Conservation (phyloP, 2,797 vertebrate genomes). For the Notolepis coatsorum region DNA sequence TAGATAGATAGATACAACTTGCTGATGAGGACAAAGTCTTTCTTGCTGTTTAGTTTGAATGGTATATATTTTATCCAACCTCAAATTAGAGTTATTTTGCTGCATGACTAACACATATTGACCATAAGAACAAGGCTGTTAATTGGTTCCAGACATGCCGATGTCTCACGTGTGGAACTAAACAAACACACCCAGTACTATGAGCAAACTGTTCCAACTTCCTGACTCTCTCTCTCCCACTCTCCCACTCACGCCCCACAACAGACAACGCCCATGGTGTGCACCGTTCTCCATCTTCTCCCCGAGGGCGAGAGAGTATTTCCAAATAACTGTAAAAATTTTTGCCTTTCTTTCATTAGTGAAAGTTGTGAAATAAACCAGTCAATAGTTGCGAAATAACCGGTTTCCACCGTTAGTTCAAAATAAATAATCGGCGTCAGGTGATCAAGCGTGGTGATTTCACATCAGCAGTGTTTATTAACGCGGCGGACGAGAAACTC, state of each 20-base stretch:
- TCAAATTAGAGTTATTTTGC: conserved; percentile 26
- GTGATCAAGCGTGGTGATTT: conserved; percentile 14
- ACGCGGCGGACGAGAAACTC: not conserved
- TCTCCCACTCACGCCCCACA: conserved; percentile 60
- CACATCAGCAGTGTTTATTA: not conserved
- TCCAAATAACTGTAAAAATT: not conserved
- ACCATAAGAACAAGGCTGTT: conserved; percentile 38
- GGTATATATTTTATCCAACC: conserved; percentile 15
- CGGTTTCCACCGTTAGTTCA: not conserved
- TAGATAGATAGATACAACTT: too few relatives aligned
- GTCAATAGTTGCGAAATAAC: conserved; percentile 6
- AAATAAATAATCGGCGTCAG: conserved; percentile 15
- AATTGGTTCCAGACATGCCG: conserved; percentile 69
- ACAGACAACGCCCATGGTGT: conserved; percentile 72
- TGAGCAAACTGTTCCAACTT: conserved; percentile 66
- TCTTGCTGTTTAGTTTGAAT: too few relatives aligned
- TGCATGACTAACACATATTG: conserved; percentile 50
- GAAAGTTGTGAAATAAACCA: conserved; percentile 26
- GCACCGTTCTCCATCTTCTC: conserved; percentile 10
- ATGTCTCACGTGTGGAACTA: conserved; percentile 63
- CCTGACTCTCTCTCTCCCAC: conserved; percentile 51
- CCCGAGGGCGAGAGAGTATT: not conserved
- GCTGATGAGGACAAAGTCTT: too few relatives aligned
- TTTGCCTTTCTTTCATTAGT: not conserved
- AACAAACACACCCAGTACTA: conserved; percentile 73